Percentiles rank a stretch among this genome's conserved stretches.
Conservation (phyloP, 2,888 invertebrate genomes). For the Helobdella robusta region DNA sequence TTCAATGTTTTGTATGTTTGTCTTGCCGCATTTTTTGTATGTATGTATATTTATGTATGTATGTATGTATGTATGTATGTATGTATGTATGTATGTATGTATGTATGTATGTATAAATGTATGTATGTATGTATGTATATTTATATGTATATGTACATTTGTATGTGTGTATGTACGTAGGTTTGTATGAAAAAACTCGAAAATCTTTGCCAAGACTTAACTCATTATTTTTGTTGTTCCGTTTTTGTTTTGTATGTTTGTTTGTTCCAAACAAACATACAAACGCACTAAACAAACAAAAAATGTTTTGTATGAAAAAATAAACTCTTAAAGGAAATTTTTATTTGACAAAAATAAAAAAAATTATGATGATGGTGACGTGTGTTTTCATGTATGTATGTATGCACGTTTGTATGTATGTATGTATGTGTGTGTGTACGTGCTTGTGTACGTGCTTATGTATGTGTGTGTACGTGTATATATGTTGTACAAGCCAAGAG, state of each 20-base stretch:
- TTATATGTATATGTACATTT: conserved; percentile 1
- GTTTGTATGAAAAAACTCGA: too few species aligned
- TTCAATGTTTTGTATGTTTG: not conserved
- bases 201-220: too few species aligned
- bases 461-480: conserved; percentile 14
- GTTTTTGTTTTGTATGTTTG: too few species aligned
- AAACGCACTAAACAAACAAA: too few species aligned
- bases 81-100: not conserved
- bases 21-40: not conserved
- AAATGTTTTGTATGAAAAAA: too few species aligned
- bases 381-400: not conserved
- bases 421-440: conserved; percentile 13
- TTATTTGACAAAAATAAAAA: too few species aligned
- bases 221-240: too few species aligned
- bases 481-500: too few species aligned
- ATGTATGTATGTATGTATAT: not conserved
- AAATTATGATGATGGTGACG: too few species aligned
- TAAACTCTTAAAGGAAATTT: too few species aligned
- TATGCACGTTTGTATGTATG: conserved; percentile 5
- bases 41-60: not conserved
- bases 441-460: conserved; percentile 5
- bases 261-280: too few species aligned
- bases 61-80: not conserved
- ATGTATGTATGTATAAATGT: not conserved
- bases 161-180: conserved; percentile 15